Evolutionary conservation across 2,113 vertebrate species (phyloP).

Genomic region (Poeciliopsis turrubarensis): DNA sequence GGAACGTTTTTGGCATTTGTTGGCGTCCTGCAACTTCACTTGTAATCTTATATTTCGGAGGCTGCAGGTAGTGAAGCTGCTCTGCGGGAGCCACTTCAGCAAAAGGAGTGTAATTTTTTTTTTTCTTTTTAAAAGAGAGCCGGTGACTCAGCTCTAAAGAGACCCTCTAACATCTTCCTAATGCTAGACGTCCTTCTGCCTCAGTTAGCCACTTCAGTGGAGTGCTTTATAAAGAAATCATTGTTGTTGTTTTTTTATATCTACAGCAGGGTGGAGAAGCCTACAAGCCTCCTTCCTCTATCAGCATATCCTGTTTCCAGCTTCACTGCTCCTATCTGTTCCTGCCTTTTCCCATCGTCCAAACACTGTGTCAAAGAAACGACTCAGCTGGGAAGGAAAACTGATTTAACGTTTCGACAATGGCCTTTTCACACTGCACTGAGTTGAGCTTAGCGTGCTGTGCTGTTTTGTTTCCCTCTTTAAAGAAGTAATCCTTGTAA

Average conservation of each 20-base stretch:
- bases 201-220: conserved; percentile 54
- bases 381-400: conserved; percentile 36
- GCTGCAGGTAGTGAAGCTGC: conserved; percentile 46
- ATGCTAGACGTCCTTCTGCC: conserved; percentile 52
- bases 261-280: conserved; percentile 38
- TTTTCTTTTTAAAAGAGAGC: conserved; percentile 26
- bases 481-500: conserved; percentile 71
- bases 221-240: conserved; percentile 44
- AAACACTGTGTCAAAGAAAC: conserved; percentile 33
- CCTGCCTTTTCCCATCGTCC: conserved; percentile 28
- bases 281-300: conserved; percentile 43
- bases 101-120: conserved; percentile 29
- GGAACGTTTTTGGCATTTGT: conserved; percentile 16
- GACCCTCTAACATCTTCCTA: conserved; percentile 49
- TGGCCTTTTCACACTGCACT: conserved; percentile 59
- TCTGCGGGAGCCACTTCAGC: conserved; percentile 16
- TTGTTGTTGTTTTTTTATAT: conserved; percentile 55
- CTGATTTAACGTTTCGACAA: conserved; percentile 55
- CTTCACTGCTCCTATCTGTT: conserved; percentile 39
- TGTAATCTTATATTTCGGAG: conserved; percentile 27
- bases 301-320: conserved; percentile 46
- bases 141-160: conserved; percentile 44
- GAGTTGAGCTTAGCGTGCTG: conserved; percentile 57
- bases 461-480: conserved; percentile 64
- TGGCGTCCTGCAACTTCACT: conserved; percentile 37